Evolutionary conservation across 2,113 vertebrate genomes (phyloP).

Genomic region (Charadrius vociferus): DNA sequence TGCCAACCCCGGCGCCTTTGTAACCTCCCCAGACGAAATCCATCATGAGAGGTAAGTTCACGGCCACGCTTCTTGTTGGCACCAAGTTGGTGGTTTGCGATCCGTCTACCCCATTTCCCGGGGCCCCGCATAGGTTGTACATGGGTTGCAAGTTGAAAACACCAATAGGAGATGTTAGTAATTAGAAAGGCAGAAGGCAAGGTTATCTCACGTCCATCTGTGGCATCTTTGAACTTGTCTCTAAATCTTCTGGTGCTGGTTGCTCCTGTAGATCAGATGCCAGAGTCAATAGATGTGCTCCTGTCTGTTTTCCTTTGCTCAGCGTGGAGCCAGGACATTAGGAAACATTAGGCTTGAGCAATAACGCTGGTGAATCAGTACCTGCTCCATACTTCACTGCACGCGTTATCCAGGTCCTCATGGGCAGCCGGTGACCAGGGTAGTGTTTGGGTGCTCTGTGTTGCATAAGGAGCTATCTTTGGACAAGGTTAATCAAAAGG

Average conservation of each 20-base stretch:
- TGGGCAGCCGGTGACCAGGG: background rate
- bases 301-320: background rate
- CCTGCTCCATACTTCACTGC: background rate
- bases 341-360: background rate
- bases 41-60: background rate
- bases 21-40: background rate
- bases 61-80: rapidly evolving
- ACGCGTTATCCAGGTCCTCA: rapidly evolving
- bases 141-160: background rate
- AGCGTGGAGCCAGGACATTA: background rate
- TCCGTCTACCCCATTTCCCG: rapidly evolving
- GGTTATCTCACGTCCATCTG: rapidly evolving
- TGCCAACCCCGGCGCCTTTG: background rate
- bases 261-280: background rate
- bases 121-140: background rate
- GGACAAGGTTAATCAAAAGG: background rate
- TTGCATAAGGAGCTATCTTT: background rate
- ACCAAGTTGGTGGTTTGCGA: rapidly evolving
- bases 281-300: background rate
- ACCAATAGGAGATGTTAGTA: rapidly evolving
- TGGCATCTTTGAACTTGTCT: background rate
- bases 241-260: background rate
- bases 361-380: background rate
- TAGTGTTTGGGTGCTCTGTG: background rate
- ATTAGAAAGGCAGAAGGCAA: background rate